These are phyloP conservation scores for Acleris cristana DNA, from an alignment of 2,888 invertebrate species.

Conservation along the genomic window DNA sequence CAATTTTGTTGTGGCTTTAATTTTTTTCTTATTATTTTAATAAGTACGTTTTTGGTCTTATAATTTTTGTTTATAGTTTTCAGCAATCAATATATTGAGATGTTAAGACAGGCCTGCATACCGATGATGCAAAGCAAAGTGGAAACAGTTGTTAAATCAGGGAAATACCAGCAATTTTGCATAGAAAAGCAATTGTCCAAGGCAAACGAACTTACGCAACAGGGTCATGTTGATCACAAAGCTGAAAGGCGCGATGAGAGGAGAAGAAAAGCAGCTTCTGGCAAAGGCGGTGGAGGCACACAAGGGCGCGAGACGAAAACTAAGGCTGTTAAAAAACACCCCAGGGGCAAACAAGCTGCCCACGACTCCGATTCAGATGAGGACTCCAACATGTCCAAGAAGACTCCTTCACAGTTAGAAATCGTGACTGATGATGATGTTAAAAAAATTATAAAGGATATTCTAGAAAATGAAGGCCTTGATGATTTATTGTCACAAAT, in stretches of 20 bases:
- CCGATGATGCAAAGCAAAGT: conserved; percentile 86
- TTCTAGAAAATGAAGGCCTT: conserved; percentile 88
- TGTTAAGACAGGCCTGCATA: conserved; percentile 87
- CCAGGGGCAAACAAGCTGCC: conserved; percentile 82
- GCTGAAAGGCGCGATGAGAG: conserved; percentile 93
- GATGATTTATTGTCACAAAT: conserved; percentile 88
- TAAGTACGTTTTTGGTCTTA: background rate
- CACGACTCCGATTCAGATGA: conserved; percentile 89
- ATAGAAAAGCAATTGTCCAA: conserved; percentile 86
- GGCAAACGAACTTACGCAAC: conserved; percentile 63
- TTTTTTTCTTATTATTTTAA: background rate
- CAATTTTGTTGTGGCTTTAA: background rate
- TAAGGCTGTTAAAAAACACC: conserved; percentile 94
- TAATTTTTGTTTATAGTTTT: conserved; percentile 71
- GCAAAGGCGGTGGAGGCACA: conserved; percentile 95
- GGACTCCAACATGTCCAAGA: conserved; percentile 66
- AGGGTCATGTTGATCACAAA: conserved; percentile 76
- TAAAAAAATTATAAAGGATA: conserved; percentile 83
- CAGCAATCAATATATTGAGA: conserved; percentile 87
- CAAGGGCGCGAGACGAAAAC: conserved; percentile 98
- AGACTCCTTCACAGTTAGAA: conserved; percentile 78
- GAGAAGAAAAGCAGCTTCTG: conserved; percentile 92
- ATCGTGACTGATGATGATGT: conserved; percentile 88
- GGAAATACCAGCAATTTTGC: conserved; percentile 89
- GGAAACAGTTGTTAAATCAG: conserved; percentile 87